Evolutionary conservation across 1,140 invertebrate genomes (phyloP).

Genomic region (Nasonia giraulti): DNA sequence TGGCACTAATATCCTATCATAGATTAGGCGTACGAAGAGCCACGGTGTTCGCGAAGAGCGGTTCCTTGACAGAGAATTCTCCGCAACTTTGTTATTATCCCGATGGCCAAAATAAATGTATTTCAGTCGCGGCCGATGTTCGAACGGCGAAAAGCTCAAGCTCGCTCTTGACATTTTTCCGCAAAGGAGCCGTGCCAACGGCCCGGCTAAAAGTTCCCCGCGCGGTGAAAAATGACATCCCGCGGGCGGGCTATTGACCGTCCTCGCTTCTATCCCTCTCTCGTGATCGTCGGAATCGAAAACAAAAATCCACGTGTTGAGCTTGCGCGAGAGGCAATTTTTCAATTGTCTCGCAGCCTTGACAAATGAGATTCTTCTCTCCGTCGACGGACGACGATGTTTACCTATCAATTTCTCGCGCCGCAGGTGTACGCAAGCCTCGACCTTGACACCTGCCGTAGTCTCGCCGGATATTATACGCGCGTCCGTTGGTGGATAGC

Average conservation of each 20-base stretch:
- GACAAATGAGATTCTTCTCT: slow-evolving; percentile 33
- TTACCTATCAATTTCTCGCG: slow-evolving; percentile 41
- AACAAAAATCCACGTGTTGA: slow-evolving; percentile 33
- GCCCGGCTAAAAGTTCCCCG: not conserved
- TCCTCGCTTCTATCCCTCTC: not conserved
- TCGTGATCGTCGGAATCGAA: not conserved
- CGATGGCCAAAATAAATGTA: slow-evolving; percentile 32
- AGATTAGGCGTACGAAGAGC: too few species aligned
- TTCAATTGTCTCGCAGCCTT: slow-evolving; percentile 5
- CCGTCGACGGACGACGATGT: not conserved
- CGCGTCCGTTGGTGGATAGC: not conserved
- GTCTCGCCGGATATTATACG: too few species aligned
- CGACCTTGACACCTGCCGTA: slow-evolving; percentile 36
- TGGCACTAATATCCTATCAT: not conserved
- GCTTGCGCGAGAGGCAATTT: slow-evolving; percentile 24
- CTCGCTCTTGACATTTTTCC: slow-evolving; percentile 16
- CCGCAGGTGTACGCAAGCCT: not conserved
- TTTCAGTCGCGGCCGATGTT: not conserved
- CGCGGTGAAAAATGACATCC: slow-evolving; percentile 11
- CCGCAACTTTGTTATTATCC: not conserved
- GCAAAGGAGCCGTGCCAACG: not conserved
- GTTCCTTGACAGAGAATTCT: not conserved
- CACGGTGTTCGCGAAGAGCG: not conserved
- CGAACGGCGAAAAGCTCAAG: not conserved
- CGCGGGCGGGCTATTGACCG: not conserved